Evolutionary conservation across 2,888 invertebrate genomes (phyloP).

Genomic region (Campoplex nolae): DNA sequence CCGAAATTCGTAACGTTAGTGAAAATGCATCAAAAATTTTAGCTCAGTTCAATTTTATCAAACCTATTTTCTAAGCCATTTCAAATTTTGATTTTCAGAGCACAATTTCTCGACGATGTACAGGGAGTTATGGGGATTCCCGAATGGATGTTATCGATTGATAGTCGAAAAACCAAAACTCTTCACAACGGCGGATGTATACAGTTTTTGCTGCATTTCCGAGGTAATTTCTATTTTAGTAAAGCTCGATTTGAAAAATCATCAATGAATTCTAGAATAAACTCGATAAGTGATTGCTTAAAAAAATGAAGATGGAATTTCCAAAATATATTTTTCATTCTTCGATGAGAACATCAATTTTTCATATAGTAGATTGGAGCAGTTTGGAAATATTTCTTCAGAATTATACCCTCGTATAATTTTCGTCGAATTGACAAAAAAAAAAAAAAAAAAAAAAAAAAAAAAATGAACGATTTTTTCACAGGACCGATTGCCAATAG

Average conservation of each 20-base stretch:
- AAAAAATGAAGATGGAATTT: not conserved
- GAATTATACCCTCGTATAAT: not conserved
- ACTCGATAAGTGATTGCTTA: not conserved
- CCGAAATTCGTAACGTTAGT: slow-evolving; percentile 95
- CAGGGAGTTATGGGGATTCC: slow-evolving; percentile 94
- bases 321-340: not conserved
- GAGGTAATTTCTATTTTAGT: slow-evolving; percentile 84
- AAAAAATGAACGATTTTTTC: slow-evolving; percentile 20
- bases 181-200: slow-evolving; percentile 93
- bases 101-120: slow-evolving; percentile 93
- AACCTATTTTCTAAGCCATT: not conserved
- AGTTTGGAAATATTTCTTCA: not conserved
- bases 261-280: not conserved
- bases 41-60: not conserved
- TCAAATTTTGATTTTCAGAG: slow-evolving; percentile 85
- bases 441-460: not conserved
- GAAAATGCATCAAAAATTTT: not conserved
- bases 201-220: slow-evolving; percentile 94
- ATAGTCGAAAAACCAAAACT: slow-evolving; percentile 91
- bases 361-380: not conserved
- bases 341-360: not conserved
- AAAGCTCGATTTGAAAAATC: not conserved
- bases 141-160: slow-evolving; percentile 95
- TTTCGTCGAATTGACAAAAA: not conserved
- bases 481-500: slow-evolving; percentile 91